Percentiles rank a stretch among this genome's conserved stretches.
Conservation (phyloP, 2,113 vertebrate species). For the Cettia cetti region DNA sequence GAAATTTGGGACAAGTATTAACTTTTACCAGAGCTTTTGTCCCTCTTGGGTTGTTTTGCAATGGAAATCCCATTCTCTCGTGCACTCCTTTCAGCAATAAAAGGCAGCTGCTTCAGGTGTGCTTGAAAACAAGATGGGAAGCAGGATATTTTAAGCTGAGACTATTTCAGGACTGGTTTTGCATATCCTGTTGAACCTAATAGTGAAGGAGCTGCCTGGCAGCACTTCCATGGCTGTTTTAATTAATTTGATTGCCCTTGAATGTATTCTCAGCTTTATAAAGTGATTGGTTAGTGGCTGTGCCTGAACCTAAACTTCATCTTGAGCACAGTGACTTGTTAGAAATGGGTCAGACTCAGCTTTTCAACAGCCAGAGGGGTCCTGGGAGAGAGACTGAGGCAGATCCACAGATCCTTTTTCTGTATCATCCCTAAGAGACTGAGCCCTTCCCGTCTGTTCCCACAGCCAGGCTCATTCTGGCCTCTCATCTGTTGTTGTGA, state of each 20-base stretch:
- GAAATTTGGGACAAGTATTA: not conserved
- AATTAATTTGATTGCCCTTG: not conserved
- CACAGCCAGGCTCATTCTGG: not conserved
- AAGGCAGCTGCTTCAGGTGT: not conserved
- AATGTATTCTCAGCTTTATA: not conserved
- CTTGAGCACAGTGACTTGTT: not conserved
- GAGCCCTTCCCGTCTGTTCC: not conserved
- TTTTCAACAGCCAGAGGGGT: not conserved
- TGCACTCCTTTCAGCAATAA: not conserved
- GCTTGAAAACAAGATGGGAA: not conserved
- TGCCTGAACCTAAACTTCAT: not conserved
- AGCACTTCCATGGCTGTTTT: not conserved
- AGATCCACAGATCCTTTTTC: not conserved
- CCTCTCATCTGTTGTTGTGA: constrained; percentile 30
- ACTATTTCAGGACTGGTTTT: not conserved
- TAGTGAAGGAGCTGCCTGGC: not conserved
- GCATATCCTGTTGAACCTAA: not conserved
- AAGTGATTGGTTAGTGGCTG: not conserved
- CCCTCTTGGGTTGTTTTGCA: not conserved
- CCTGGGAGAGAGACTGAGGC: not conserved
- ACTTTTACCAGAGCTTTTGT: not conserved
- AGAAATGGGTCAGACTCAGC: not conserved
- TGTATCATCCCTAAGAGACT: fast-evolving
- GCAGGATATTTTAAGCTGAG: not conserved
- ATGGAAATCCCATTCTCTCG: not conserved